Evolutionary conservation across 35 echinoderm and acorn worm genomes (phyloP).

Genomic region (Apostichopus parvimensis): DNA sequence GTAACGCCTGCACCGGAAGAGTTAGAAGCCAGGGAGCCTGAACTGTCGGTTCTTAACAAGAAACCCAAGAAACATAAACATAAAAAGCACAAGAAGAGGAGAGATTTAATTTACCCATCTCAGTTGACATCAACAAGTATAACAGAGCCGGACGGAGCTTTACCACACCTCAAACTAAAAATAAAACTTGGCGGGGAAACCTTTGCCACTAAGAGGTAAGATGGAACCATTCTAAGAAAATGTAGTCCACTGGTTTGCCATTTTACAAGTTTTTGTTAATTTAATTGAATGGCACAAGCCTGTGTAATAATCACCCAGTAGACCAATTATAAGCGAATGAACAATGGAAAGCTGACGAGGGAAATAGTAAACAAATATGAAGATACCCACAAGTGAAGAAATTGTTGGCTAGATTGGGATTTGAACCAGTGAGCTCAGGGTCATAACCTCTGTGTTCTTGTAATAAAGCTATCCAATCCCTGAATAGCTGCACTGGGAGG

Average conservation of each 20-base stretch:
- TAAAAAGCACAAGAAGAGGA: conserved; percentile 87
- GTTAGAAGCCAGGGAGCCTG: not conserved
- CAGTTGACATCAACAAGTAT: conserved; percentile 12
- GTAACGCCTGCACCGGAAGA: not conserved
- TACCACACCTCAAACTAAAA: conserved; percentile 93
- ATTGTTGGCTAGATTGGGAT: no score
- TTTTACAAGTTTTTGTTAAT: not conserved
- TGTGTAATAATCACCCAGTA: no score
- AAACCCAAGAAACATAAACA: conserved; percentile 93
- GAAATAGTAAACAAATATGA: no score
- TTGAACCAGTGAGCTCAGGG: no score
- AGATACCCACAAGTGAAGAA: no score
- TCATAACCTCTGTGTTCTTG: no score
- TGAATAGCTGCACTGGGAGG: no score
- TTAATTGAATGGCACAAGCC: no score
- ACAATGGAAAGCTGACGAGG: no score
- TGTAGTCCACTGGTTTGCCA: not conserved
- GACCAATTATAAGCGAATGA: no score
- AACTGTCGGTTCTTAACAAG: conserved; percentile 33
- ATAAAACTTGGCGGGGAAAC: conserved; percentile 95
- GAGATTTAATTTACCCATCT: conserved; percentile 38
- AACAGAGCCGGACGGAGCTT: conserved; percentile 46
- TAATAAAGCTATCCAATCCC: no score
- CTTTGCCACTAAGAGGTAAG: conserved; percentile 86
- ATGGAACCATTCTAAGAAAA: not conserved